These are phyloP conservation scores for Melanotaenia trifasciata DNA, from an alignment of 2,797 vertebrate genomes.

Conservation along the genomic window DNA sequence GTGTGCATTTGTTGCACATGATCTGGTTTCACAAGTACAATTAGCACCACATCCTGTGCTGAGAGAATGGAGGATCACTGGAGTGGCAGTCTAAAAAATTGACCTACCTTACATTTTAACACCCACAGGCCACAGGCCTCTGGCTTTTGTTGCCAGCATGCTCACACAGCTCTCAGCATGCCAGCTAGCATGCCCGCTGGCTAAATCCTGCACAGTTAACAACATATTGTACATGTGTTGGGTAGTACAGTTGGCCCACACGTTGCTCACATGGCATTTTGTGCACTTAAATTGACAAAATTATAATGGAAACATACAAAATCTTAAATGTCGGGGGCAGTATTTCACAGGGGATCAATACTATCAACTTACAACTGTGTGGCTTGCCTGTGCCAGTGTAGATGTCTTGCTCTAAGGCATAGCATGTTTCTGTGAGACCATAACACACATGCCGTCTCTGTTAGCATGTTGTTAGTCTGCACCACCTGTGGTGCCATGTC, in stretches of 20 bases:
- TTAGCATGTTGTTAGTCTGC: conserved; percentile 30
- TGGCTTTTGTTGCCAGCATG: conserved; percentile 59
- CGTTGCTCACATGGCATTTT: conserved; percentile 10
- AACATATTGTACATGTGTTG: conserved; percentile 21
- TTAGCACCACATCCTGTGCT: conserved; percentile 52
- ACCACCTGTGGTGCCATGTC: conserved; percentile 73
- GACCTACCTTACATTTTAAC: conserved; percentile 70
- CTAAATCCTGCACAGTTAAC: conserved; percentile 25
- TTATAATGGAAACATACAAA: background rate
- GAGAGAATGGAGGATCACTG: conserved; percentile 32
- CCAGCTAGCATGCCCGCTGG: conserved; percentile 37
- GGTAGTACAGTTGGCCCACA: conserved; percentile 5
- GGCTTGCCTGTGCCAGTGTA: conserved; percentile 9
- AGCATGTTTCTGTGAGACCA: conserved; percentile 15
- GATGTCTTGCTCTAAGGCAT: conserved; percentile 16
- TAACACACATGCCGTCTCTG: conserved; percentile 37
- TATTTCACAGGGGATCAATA: conserved; percentile 10
- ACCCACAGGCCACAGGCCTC: conserved; percentile 55
- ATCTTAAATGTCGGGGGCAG: background rate
- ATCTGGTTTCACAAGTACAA: conserved; percentile 62
- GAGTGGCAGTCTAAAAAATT: conserved; percentile 54
- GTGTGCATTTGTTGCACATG: conserved; percentile 48
- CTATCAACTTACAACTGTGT: background rate
- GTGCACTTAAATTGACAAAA: background rate
- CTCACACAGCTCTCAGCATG: conserved; percentile 51